Base-by-base conservation (phyloP, 2,888 invertebrate species). In the Latrodectus elegans region DNA sequence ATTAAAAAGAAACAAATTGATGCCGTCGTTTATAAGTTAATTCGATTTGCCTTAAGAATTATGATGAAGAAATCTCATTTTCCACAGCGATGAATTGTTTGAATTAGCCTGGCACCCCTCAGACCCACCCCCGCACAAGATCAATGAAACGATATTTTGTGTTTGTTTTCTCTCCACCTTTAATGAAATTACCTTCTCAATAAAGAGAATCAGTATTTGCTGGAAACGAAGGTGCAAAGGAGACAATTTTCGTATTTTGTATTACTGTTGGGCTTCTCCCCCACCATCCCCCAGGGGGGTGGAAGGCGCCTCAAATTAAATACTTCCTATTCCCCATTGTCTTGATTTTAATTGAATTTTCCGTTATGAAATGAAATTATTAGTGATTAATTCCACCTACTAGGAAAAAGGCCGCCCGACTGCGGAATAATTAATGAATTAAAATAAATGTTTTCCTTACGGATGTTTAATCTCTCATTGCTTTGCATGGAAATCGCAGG, bases 131-230 rank as follows among this genome's bases (percentile, higher is more conserved):
- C 67, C 4, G 22, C 14, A 70, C 22, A n/a, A 49, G 76, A 76
- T 75, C 83, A 83, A 84, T 77, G 84, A n/a, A 84, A 84, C 84
- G 64, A 84, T 72, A 84, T 77, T 77, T 84, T 65, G 51, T 77
- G 84, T 77, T 84, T 84, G 84, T 84, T 77, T 84, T 73, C 17
- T 49, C 72, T 38, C 72, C 26, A 14, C 64, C 64, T 72, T 70
- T 84, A 84, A 84, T 84, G 77, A 84, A 84, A 77, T 84, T 84
- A 84, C 55, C 77, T 15, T 65, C 71, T 84, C 72, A 71, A 77
- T 77, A 84, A 72, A 77, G 60, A 26, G n/a, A 71, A 22, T 51
- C 60, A 49, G 51, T n/a, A 53, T 53, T 22, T 55, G 9, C 15
- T 53, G 67, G n/a, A 22, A n/a, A 67, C 10, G 49, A 65, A 64